Conservation (phyloP, 53 echinoderm and acorn worm species). For the Holothuria scabra region DNA sequence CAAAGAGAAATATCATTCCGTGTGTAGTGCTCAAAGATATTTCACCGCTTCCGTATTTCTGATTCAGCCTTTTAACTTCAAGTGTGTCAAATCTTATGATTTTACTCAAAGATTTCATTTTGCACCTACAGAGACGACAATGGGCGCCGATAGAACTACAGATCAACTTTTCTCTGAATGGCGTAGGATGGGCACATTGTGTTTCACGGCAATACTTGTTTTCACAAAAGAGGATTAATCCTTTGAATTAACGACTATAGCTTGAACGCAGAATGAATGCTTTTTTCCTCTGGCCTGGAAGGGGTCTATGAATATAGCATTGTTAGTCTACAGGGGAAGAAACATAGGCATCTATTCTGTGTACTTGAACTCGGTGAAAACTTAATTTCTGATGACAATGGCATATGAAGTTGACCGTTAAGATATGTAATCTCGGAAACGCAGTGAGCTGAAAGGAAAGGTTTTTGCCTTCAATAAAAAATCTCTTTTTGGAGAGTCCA, state of each 20-base stretch:
- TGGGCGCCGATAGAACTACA: conserved; percentile 15
- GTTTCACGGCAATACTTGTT: conserved; percentile 16
- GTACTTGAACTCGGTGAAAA: neutral
- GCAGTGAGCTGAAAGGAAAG: too few relatives aligned
- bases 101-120: neutral
- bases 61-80: too few relatives aligned
- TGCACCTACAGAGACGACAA: conserved; percentile 22
- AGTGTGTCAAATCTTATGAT: too few relatives aligned
- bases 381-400: too few relatives aligned
- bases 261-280: conserved; percentile 4
- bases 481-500: too few relatives aligned
- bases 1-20: too few relatives aligned
- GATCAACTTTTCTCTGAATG: conserved; percentile 1
- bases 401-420: too few relatives aligned
- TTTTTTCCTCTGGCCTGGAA: conserved; percentile 25
- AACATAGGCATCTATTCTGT: conserved; percentile 28
- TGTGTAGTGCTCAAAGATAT: too few relatives aligned
- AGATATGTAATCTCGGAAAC: too few relatives aligned
- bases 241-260: conserved; percentile 5
- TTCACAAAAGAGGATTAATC: conserved; percentile 31
- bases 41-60: too few relatives aligned
- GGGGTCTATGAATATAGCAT: conserved; percentile 15
- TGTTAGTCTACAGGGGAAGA: conserved; percentile 10
- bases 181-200: conserved; percentile 13
- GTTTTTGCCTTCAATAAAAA: too few relatives aligned